Evolutionary conservation across 2,888 invertebrate genomes (phyloP).

Genomic region (Phyllotreta striolata): DNA sequence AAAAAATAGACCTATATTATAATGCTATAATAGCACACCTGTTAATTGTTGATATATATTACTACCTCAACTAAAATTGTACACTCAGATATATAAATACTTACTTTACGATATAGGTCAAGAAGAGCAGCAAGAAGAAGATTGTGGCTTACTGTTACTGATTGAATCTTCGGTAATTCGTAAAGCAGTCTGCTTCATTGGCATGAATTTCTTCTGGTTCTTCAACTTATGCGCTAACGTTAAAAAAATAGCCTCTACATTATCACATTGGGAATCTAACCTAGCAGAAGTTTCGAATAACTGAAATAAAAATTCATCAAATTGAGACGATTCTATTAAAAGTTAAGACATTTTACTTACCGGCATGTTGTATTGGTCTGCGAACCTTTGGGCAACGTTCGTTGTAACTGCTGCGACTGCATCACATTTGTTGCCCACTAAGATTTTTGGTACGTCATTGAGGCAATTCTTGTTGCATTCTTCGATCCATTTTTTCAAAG

Average conservation of each 20-base stretch:
- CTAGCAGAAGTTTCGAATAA: conserved; percentile 85
- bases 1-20: too few species aligned
- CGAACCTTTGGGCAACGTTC: conserved; percentile 75
- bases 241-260: conserved; percentile 83
- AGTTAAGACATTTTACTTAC: conserved; percentile 57
- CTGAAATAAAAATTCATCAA: conserved; percentile 54
- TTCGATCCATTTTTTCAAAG: conserved; percentile 77
- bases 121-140: background rate
- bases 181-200: conserved; percentile 27
- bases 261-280: conserved; percentile 75
- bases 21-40: too few species aligned
- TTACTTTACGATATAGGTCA: background rate
- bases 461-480: conserved; percentile 77
- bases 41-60: too few species aligned
- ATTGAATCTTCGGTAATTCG: conserved; percentile 7
- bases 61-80: too few species aligned
- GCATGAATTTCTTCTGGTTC: conserved; percentile 66
- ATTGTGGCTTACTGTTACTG: background rate
- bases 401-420: conserved; percentile 71
- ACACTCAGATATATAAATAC: too few species aligned
- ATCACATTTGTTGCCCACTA: conserved; percentile 86
- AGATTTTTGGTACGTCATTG: conserved; percentile 72
- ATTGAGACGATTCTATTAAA: background rate
- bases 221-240: conserved; percentile 82
- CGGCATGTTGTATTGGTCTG: conserved; percentile 78